A percentile compares a stretch with the other conserved stretches of the same genome.
phyloP scores from a whole-genome alignment of 1,140 invertebrate species.

The Papilio dardanus region DNA sequence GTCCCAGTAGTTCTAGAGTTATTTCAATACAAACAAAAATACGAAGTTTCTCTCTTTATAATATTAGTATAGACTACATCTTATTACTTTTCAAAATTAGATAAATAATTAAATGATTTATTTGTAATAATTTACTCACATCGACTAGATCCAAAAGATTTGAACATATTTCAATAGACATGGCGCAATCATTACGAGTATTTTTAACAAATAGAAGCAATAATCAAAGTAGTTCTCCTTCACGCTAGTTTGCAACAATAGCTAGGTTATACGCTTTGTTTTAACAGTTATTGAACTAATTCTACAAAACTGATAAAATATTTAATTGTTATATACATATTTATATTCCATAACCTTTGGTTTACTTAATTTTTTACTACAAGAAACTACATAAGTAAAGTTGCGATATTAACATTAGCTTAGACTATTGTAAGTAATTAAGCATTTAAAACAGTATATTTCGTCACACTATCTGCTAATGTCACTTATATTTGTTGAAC shows the following conservation, averaged over 20 bases:
- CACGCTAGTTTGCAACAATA: background rate
- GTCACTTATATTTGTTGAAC: too few relatives aligned
- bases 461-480: too few relatives aligned
- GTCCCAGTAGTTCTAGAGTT: too few relatives aligned
- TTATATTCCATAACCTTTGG: too few relatives aligned
- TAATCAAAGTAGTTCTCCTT: background rate
- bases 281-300: background rate
- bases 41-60: too few relatives aligned
- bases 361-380: too few relatives aligned
- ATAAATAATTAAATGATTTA: background rate
- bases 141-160: background rate
- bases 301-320: constrained; percentile 2
- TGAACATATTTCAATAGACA: constrained; percentile 3
- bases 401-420: too few relatives aligned
- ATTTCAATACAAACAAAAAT: too few relatives aligned
- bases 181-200: background rate
- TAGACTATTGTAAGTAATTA: too few relatives aligned
- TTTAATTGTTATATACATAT: background rate
- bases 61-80: background rate
- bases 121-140: background rate
- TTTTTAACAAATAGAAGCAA: background rate
- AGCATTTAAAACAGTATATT: too few relatives aligned
- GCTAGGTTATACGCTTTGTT: background rate
- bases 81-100: background rate
- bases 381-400: too few relatives aligned